These are phyloP conservation scores for Dryadula phaetusa DNA, from an alignment of 2,888 invertebrate species.

Conservation along the genomic window DNA sequence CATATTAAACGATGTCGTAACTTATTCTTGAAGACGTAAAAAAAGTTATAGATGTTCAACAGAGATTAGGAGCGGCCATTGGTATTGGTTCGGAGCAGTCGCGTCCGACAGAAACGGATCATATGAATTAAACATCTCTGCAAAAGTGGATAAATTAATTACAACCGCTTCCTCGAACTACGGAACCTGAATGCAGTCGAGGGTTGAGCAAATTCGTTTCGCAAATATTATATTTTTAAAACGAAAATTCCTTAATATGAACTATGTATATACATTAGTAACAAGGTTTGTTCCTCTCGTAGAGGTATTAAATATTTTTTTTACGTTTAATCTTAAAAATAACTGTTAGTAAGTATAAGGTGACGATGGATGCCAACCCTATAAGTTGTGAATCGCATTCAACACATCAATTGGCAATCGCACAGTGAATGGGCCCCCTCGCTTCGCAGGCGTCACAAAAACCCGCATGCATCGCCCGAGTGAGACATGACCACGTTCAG, in stretches of 20 bases:
- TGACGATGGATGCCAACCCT: constrained; percentile 51
- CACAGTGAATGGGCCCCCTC: constrained; percentile 73
- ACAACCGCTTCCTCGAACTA: constrained; percentile 62
- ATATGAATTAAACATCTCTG: constrained; percentile 64
- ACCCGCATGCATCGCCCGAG: constrained; percentile 31
- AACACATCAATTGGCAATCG: constrained; percentile 70
- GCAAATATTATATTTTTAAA: too few species aligned
- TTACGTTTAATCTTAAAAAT: background rate
- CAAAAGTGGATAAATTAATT: constrained; percentile 72
- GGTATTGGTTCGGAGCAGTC: constrained; percentile 9
- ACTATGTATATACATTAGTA: background rate
- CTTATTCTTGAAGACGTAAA: constrained; percentile 9
- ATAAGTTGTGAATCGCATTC: constrained; percentile 56
- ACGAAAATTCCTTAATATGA: background rate
- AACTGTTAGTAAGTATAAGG: background rate
- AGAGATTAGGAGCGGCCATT: background rate
- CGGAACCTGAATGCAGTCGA: constrained; percentile 47
- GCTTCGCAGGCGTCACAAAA: constrained; percentile 58
- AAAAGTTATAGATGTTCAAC: constrained; percentile 10
- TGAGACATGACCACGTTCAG: constrained; percentile 26
- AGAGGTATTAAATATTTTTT: background rate
- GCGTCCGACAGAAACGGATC: constrained; percentile 33
- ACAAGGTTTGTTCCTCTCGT: background rate
- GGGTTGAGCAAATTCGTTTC: constrained; percentile 28
- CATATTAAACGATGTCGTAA: constrained; percentile 14